phyloP scores from a whole-genome alignment of 64 coral and sea anemone species.

The Pocillopora damicornis region DNA sequence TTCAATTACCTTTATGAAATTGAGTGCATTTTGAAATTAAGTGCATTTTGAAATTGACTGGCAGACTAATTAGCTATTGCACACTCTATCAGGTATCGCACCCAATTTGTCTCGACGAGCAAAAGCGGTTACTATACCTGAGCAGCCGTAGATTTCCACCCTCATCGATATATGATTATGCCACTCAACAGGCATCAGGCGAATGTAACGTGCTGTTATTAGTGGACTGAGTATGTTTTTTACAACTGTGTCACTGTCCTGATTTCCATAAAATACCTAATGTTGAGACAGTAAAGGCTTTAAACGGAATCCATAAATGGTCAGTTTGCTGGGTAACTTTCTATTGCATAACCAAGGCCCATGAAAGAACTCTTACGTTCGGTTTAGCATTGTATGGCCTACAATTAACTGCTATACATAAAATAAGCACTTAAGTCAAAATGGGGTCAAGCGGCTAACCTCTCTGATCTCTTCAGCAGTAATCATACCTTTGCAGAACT shows the following conservation, averaged over 20 bases:
- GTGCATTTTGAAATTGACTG: too few relatives aligned
- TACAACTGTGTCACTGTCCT: slow-evolving; percentile 17
- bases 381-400: neutral
- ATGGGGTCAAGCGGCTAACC: too few relatives aligned
- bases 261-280: slow-evolving; percentile 32
- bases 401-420: neutral
- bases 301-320: neutral
- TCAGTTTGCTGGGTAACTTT: neutral
- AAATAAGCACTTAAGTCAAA: too few relatives aligned
- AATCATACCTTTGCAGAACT: neutral
- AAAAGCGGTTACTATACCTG: neutral
- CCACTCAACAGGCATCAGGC: slow-evolving; percentile 1
- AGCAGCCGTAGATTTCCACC: slow-evolving; percentile 29
- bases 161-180: slow-evolving; percentile 29
- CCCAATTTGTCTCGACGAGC: too few relatives aligned
- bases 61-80: neutral
- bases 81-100: too few relatives aligned
- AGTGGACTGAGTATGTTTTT: neutral
- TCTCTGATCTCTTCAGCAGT: neutral
- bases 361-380: too few relatives aligned
- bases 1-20: too few relatives aligned
- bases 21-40: too few relatives aligned
- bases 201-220: slow-evolving; percentile 13
- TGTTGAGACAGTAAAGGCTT: neutral
- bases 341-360: too few relatives aligned